These are phyloP conservation scores for Phrynocephalus versicolor DNA, from an alignment of 2,113 vertebrate species.

Conservation along the genomic window DNA sequence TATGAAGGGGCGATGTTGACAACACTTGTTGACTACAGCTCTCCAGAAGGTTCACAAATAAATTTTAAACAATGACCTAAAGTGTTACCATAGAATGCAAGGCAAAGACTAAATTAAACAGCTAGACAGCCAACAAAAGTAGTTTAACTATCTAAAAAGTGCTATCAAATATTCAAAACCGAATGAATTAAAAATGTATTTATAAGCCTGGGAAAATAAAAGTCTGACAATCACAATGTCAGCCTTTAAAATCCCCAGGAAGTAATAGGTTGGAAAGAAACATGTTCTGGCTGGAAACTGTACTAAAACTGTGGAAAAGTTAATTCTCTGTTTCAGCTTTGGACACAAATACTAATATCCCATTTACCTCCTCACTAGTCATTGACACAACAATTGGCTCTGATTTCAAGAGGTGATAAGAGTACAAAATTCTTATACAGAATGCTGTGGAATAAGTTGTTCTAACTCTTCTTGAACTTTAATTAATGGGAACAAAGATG, in stretches of 20 bases:
- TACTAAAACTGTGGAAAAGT: not conserved
- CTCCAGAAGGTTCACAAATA: not conserved
- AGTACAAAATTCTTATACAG: not conserved
- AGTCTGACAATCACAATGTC: not conserved
- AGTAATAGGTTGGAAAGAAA: not conserved
- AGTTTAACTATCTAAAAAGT: not conserved
- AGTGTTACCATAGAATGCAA: not conserved
- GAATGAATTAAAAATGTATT: not conserved
- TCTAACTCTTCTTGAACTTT: not conserved
- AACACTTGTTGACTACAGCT: not conserved
- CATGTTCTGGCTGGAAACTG: not conserved
- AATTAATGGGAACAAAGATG: constrained; percentile 11
- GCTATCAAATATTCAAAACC: not conserved
- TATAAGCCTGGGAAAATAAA: not conserved
- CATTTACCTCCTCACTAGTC: not conserved
- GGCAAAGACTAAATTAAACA: not conserved
- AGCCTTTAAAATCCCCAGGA: not conserved
- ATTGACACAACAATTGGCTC: not conserved
- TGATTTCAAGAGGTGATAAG: constrained; percentile 6
- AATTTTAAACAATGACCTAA: not conserved
- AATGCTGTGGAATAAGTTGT: not conserved
- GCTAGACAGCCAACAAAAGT: not conserved
- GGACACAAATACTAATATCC: not conserved
- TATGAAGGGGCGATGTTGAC: too few relatives aligned
- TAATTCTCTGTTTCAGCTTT: not conserved